Base-by-base conservation (phyloP, 2,113 vertebrate species). In the Leucosticte australis region DNA sequence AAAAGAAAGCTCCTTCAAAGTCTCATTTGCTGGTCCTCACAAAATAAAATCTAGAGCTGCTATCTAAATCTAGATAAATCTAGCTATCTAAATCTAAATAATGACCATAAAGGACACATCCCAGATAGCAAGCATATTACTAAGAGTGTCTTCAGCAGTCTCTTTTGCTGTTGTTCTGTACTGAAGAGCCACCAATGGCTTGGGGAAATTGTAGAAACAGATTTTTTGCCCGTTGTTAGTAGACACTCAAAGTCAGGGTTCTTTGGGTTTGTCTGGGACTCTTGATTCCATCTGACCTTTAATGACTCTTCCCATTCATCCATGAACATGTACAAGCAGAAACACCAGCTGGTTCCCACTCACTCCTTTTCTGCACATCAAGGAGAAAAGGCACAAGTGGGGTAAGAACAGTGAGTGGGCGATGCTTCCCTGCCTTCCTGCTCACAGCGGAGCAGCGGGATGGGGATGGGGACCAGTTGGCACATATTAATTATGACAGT, bases 401-500 rank as follows among this genome's bases (percentile, higher is more conserved):
- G 27, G 13, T n/a, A 35, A 94, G 53, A 1, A 1, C 0, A 1
- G 39, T 26, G 73, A 90, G 85, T 9, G 59, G 30, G 37, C 0
- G 0, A 77, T 3, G 8, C 11, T 90, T 94, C 22, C 37, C 52
- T 55, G 63, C 68, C 82, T 92, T 94, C 86, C 92, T 83, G 76
- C 19, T 62, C 55, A 16, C 0, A 14, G 20, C 10, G 11, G 42
- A 74, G 28, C 1, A 74, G 28, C 1, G 4, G 20, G 31, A 31
- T 65, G 37, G 50, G 41, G 20, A 60, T 76, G 14, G 41, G 76
- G 37, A 94, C 30, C 87, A 91, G 83, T 96, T 74, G 83, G 64
- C 60, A 63, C 15, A 13, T 27, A 9, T 91, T 92, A 94, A 86
- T 92, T 78, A 77, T 84, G 91, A 79, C 57, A 71, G 64, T 65